These are phyloP conservation scores for Apis laboriosa DNA, from an alignment of 1,140 invertebrate genomes.

Conservation along the genomic window DNA sequence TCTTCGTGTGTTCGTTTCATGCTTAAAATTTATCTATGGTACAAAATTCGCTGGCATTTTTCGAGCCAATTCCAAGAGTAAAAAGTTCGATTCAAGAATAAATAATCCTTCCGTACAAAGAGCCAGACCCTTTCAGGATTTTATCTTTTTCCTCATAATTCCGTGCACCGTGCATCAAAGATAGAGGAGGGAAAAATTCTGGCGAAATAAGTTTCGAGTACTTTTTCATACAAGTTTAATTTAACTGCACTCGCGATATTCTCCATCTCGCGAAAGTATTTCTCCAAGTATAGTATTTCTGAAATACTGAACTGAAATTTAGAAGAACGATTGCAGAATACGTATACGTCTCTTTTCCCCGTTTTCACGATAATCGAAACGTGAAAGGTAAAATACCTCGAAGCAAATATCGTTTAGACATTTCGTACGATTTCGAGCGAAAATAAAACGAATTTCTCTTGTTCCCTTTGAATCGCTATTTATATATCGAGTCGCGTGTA, in stretches of 20 bases:
- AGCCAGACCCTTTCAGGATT: too few relatives aligned
- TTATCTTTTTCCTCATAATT: too few relatives aligned
- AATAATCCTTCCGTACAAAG: neutral
- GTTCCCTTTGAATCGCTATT: neutral
- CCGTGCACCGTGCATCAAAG: neutral
- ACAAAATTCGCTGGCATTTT: neutral
- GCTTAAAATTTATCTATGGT: too few relatives aligned
- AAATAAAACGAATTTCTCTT: neutral
- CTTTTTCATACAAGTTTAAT: neutral
- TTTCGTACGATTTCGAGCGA: neutral
- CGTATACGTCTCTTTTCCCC: too few relatives aligned
- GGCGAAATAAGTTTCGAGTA: neutral
- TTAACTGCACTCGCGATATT: neutral
- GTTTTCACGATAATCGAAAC: too few relatives aligned
- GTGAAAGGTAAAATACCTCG: neutral
- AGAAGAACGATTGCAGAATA: neutral
- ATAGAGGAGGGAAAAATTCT: too few relatives aligned
- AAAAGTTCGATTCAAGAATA: neutral
- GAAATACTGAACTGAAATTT: neutral
- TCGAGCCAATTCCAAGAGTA: neutral
- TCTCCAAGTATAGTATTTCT: neutral
- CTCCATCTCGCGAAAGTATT: neutral
- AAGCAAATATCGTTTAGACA: neutral
- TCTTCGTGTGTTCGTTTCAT: too few relatives aligned
- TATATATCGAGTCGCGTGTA: too few relatives aligned